Base-by-base conservation (phyloP, 2,113 vertebrate species). In the Nycticebus coucang region DNA sequence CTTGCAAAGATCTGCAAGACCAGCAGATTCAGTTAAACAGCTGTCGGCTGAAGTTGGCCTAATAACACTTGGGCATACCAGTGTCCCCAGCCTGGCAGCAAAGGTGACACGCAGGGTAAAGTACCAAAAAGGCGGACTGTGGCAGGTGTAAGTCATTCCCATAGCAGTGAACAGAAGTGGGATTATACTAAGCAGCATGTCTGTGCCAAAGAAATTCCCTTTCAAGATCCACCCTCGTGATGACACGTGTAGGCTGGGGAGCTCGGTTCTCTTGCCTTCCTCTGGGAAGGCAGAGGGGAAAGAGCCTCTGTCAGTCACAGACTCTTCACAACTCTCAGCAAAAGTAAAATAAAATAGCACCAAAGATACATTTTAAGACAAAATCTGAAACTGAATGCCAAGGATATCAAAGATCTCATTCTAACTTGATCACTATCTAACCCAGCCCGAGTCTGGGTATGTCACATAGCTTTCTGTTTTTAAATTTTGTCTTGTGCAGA, bases 21-120 rank as follows among this genome's bases (percentile, higher is more conserved):
- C 91, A 90, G 94, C 45, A 93, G 88, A 92, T 68, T 72, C 41
- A 17, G 45, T 35, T 30, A 33, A 87, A 69, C 24, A 79, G 94
- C 69, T 93, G 71, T 66, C 77, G 60, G 35, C 55, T 11, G n/a
- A 89, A 35, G 68, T 30, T 84, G 64, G 57, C 83, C 86, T 85
- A 7, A 41, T 62, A 55, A 45, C 45, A 78, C 41, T 69, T 30
- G 26, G 53, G 50, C 68, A 62, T 37, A 33, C 7, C 45, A 87
- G 62, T 0, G 53, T n/a, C 78, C n/a, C 83, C 45, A 50, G 45
- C 60, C 60, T 85, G 83, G 92, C 78, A 90, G 50, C 71, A 59
- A 79, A 93, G 62, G 78, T 74, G 69, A 75, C 3, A 0, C 35
- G 15, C 74, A 74, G 0, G 1, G 37, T 59, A 57, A 83, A 66